Conservation (phyloP, 2,113 vertebrate species). For the Alaudala cheleensis region DNA sequence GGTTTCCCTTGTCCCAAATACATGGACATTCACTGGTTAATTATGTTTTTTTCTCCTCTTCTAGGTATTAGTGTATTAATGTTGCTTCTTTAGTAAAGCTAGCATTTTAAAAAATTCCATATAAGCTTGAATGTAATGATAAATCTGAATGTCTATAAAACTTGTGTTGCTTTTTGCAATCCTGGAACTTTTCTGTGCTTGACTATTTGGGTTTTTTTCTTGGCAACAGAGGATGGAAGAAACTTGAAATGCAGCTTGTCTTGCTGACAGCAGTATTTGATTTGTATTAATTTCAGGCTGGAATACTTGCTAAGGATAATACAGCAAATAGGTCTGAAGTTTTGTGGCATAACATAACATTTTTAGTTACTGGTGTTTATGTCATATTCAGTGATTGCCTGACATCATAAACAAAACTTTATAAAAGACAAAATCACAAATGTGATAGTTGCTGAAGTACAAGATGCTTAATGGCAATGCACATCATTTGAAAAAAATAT, state of each 20-base stretch:
- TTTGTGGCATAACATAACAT: background rate
- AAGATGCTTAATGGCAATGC: background rate
- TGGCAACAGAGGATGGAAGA: background rate
- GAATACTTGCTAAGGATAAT: background rate
- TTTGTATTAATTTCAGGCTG: background rate
- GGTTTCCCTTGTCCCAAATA: background rate
- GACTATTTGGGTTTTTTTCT: background rate
- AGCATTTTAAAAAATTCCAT: background rate
- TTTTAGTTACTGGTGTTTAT: background rate
- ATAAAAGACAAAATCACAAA: background rate
- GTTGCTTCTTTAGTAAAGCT: background rate
- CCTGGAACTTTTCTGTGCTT: background rate
- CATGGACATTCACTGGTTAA: background rate
- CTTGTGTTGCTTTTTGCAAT: background rate
- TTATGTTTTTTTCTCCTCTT: background rate
- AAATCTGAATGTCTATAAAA: background rate
- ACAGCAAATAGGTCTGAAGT: background rate
- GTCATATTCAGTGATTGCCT: background rate
- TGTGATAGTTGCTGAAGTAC: background rate
- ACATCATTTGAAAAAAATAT: background rate
- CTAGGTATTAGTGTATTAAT: background rate
- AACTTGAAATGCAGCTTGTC: background rate
- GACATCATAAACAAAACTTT: constrained; percentile 1
- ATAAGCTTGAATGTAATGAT: background rate
- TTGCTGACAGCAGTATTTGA: background rate